phyloP scores from a whole-genome alignment of 2,797 vertebrate species.

The Enteromius unitaeniatus region DNA sequence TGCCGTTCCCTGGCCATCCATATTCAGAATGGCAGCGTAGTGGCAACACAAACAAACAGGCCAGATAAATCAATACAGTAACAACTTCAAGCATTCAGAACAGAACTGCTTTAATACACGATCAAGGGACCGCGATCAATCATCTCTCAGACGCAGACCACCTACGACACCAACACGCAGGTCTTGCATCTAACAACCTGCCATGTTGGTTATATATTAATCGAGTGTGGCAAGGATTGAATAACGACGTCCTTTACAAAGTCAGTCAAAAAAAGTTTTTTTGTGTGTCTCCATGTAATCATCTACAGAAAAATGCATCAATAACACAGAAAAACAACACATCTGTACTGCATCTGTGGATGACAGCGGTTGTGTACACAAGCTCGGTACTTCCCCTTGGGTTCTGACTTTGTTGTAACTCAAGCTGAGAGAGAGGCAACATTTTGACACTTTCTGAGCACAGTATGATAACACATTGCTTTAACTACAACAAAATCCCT shows the following conservation, averaged over 20 bases:
- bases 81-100: constrained; percentile 48
- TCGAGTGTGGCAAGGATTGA: not conserved
- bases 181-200: constrained; percentile 15
- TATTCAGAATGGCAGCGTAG: constrained; percentile 50
- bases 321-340: constrained; percentile 19
- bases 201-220: constrained; percentile 7
- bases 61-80: constrained; percentile 48
- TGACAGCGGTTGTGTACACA: not conserved
- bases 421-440: not conserved
- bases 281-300: not conserved
- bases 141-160: constrained; percentile 37
- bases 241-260: not conserved
- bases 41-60: constrained; percentile 53
- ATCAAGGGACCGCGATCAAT: constrained; percentile 43
- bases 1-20: constrained; percentile 49
- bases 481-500: constrained; percentile 2
- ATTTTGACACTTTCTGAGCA: constrained; percentile 24
- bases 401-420: constrained; percentile 18
- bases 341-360: not conserved
- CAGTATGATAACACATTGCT: constrained; percentile 11
- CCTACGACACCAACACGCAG: not conserved
- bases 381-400: not conserved
- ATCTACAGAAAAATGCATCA: constrained; percentile 17
- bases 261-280: not conserved
- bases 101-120: constrained; percentile 42